Base-by-base conservation (phyloP, 1,140 invertebrate species). In the Drosophila virilis region DNA sequence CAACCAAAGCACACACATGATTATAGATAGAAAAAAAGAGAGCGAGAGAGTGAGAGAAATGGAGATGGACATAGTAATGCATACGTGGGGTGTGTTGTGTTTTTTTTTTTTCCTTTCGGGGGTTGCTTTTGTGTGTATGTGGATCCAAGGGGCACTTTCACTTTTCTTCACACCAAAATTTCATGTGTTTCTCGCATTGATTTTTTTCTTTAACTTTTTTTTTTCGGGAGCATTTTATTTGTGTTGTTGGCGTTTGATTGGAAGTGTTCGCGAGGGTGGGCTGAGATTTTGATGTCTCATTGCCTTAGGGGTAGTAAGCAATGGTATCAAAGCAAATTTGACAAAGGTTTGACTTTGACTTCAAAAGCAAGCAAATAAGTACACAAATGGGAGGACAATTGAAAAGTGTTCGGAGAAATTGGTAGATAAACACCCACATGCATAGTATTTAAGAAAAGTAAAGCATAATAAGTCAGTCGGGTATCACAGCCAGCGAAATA, bases 81-180 rank as follows among this genome's bases (percentile, higher is more conserved):
- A 32, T 58, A 51, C 58, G 46, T 70, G 65, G 46, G 42, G 74
- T 54, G 65, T 52, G 58, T 54, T 45, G 12, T 62, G n/a, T n/a
- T n/a, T 59, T 57, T 57, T 32, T 57, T 57, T 32, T 62, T 48
- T 35, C 35, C 50, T 57, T 82, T 65, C 48, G 65, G 66, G 83
- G 83, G 83, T 88, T 70, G 83, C 65, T 74, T 85, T 61, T 9
- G 17, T 43, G 33, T 58, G 43, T 43, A 32, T 61, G 40, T 35
- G 42, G 45, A 50, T 62, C 48, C 13, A 62, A 57, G 65, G 72
- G 68, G 62, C 68, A 86, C 83, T 88, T 88, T 88, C 79, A 88
- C 83, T 88, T 88, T 84, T 88, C 84, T 83, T 88, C 54, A 54
- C 83, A 64, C 77, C 77, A 59, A 88, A 67, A 65, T 33, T 70